Evolutionary conservation across 2,113 vertebrate species (phyloP).

Genomic region (Oryzias celebensis): DNA sequence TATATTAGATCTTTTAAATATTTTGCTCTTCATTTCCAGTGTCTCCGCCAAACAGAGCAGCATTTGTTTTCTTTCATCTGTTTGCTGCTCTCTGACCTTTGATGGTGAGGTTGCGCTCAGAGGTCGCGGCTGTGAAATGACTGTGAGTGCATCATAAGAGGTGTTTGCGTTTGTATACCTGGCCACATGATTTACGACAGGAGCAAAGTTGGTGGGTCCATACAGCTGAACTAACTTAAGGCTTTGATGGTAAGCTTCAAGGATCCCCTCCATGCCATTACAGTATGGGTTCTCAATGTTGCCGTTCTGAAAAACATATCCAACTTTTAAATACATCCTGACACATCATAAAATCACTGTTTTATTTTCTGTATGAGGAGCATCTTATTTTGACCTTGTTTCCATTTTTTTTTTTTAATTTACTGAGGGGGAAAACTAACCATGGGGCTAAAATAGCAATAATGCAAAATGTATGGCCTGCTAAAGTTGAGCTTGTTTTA

Average conservation of each 20-base stretch:
- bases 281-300: conserved; percentile 91
- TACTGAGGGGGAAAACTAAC: too few relatives aligned
- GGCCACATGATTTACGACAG: conserved; percentile 91
- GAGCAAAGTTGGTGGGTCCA: conserved; percentile 94
- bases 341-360: too few relatives aligned
- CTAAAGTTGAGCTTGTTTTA: too few relatives aligned
- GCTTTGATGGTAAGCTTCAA: conserved; percentile 93
- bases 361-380: too few relatives aligned
- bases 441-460: too few relatives aligned
- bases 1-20: background rate
- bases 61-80: conserved; percentile 38
- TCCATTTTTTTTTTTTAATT: too few relatives aligned
- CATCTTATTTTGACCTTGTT: too few relatives aligned
- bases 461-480: too few relatives aligned
- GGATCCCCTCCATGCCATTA: conserved; percentile 90
- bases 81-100: conserved; percentile 21
- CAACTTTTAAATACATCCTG: too few relatives aligned
- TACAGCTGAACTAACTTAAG: conserved; percentile 96
- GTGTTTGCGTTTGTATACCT: conserved; percentile 76
- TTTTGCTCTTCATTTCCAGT: background rate
- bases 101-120: conserved; percentile 13
- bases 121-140: background rate
- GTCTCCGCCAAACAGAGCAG: too few relatives aligned
- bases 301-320: conserved; percentile 81
- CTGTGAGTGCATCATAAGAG: too few relatives aligned